Evolutionary conservation across 1,140 invertebrate species (phyloP).

Genomic region (Zaprionus taronus): DNA sequence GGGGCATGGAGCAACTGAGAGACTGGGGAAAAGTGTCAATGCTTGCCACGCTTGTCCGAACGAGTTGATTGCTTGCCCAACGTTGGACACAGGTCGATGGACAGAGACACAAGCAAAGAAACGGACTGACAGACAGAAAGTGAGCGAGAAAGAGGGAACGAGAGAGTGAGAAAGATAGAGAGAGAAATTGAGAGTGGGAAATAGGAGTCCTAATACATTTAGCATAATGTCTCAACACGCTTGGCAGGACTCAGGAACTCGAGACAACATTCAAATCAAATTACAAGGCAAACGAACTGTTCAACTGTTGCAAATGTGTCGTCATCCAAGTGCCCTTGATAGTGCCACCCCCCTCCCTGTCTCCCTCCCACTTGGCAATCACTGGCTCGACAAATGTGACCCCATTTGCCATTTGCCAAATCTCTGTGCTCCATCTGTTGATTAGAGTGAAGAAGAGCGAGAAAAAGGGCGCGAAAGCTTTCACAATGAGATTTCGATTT

Average conservation of each 20-base stretch:
- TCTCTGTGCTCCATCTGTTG: slow-evolving; percentile 33
- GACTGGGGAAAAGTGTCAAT: slow-evolving; percentile 14
- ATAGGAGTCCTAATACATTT: slow-evolving; percentile 37
- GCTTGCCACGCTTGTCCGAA: slow-evolving; percentile 26
- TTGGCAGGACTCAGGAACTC: slow-evolving; percentile 18
- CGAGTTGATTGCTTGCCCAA: slow-evolving; percentile 43
- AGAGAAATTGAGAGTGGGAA: neutral
- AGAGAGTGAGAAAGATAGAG: neutral
- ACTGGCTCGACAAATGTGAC: slow-evolving; percentile 10
- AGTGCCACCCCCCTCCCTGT: neutral
- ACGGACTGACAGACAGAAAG: neutral
- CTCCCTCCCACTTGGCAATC: slow-evolving; percentile 14
- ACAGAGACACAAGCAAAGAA: slow-evolving; percentile 5
- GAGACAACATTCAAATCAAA: slow-evolving; percentile 55
- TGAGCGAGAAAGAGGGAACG: neutral
- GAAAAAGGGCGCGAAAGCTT: neutral
- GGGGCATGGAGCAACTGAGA: neutral
- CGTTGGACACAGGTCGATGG: slow-evolving; percentile 7
- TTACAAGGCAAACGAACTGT: slow-evolving; percentile 61
- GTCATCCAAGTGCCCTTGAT: slow-evolving; percentile 2
- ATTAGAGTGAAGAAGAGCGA: slow-evolving; percentile 23
- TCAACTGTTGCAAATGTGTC: slow-evolving; percentile 64
- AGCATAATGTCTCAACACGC: slow-evolving; percentile 33
- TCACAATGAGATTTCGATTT: neutral
- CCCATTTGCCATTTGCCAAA: slow-evolving; percentile 25